A percentile compares a stretch with the other conserved stretches of the same genome.
Evolutionary conservation across 2,113 vertebrate species (phyloP).

Genomic region (Phalacrocorax pelagicus): DNA sequence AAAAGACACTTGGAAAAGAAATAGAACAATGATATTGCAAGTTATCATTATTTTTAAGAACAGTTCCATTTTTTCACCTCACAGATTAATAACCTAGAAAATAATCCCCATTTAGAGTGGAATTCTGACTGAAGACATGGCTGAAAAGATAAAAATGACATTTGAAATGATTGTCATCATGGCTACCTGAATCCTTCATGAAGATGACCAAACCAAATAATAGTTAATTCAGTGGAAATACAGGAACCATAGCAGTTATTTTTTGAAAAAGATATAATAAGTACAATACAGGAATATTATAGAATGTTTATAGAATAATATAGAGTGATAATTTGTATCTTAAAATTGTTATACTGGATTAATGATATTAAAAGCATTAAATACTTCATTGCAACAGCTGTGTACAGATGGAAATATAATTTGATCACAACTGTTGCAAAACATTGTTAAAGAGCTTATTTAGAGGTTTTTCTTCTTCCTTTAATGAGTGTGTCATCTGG

Average conservation of each 20-base stretch:
- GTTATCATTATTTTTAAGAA: not conserved
- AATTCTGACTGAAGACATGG: not conserved
- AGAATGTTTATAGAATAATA: not conserved
- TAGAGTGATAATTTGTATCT: not conserved
- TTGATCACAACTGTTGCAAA: not conserved
- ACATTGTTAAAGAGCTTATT: not conserved
- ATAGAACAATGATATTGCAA: not conserved
- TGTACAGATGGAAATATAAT: not conserved
- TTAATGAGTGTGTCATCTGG: not conserved
- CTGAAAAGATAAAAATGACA: not conserved
- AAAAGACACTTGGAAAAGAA: not conserved
- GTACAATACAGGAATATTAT: not conserved
- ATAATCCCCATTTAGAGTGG: rapidly evolving
- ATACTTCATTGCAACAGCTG: not conserved
- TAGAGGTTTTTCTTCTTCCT: not conserved
- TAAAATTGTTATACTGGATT: not conserved
- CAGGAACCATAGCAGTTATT: not conserved
- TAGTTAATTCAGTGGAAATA: not conserved
- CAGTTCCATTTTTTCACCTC: rapidly evolving
- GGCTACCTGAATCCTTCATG: not conserved
- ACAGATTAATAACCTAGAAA: not conserved
- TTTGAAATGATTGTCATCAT: not conserved
- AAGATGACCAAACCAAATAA: rapidly evolving
- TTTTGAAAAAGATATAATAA: not conserved
- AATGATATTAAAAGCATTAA: not conserved